Evolutionary conservation across 2,113 vertebrate species (phyloP).

Genomic region (Balaenoptera acutorostrata): DNA sequence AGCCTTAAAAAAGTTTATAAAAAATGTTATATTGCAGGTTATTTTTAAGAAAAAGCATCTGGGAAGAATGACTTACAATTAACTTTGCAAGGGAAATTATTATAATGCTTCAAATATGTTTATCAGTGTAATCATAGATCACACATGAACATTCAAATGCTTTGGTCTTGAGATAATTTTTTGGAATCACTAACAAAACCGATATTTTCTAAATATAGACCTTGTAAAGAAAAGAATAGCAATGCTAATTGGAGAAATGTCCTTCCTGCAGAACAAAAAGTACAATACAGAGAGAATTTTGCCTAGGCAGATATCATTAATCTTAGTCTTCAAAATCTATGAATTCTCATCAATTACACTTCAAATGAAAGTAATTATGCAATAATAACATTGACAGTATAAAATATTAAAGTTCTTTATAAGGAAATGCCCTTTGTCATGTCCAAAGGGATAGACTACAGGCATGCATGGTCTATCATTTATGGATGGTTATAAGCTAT

Average conservation of each 20-base stretch:
- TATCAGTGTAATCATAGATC: neutral
- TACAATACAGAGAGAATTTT: neutral
- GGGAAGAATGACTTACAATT: neutral
- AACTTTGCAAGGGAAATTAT: neutral
- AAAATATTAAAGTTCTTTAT: neutral
- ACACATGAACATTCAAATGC: neutral
- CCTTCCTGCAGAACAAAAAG: neutral
- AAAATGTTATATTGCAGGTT: neutral
- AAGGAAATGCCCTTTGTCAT: neutral
- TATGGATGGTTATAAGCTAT: neutral
- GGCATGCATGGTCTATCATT: neutral
- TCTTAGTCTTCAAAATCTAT: neutral
- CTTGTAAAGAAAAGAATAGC: neutral
- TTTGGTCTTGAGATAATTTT: neutral
- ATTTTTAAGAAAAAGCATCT: neutral
- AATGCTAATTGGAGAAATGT: neutral
- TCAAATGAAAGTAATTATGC: neutral
- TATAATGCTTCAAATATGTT: neutral
- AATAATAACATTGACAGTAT: neutral
- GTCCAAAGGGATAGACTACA: neutral
- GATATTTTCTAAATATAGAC: neutral
- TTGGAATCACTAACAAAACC: neutral
- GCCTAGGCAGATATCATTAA: neutral
- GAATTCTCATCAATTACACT: neutral
- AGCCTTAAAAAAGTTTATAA: neutral